A percentile compares a stretch with the other conserved stretches of the same genome.
phyloP scores from a whole-genome alignment of 2,888 invertebrate species.

The Nemotelus nigrinus region DNA sequence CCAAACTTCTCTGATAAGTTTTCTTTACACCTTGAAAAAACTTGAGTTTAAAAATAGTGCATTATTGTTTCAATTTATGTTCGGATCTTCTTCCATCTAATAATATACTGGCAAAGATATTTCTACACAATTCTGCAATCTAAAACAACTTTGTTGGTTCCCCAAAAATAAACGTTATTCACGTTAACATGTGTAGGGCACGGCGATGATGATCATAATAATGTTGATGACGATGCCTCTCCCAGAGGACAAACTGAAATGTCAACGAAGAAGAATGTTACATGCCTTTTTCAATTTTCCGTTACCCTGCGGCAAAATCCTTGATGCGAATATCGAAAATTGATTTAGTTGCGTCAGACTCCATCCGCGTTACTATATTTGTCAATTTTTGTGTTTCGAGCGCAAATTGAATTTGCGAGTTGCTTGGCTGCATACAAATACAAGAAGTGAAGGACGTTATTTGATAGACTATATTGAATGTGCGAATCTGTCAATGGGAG shows the following conservation, averaged over 20 bases:
- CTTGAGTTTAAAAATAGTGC: no score
- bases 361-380: background rate
- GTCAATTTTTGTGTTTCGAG: background rate
- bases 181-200: background rate
- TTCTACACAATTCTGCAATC: no score
- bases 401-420: slow-evolving; percentile 15
- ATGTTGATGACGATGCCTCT: slow-evolving; percentile 10
- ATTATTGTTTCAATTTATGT: no score
- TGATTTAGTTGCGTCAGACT: slow-evolving; percentile 50
- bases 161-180: no score
- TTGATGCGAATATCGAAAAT: slow-evolving; percentile 47
- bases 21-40: no score
- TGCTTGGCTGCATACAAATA: background rate
- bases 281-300: slow-evolving; percentile 44
- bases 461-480: no score
- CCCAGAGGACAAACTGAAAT: slow-evolving; percentile 18
- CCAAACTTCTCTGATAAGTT: no score
- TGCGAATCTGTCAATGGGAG: no score
- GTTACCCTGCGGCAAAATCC: slow-evolving; percentile 46
- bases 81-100: no score
- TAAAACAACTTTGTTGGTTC: no score
- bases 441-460: background rate
- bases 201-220: slow-evolving; percentile 11
- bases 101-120: no score
- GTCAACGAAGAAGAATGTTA: background rate